Percentiles rank a stretch among this genome's conserved stretches.
Conservation (phyloP, 2,113 vertebrate species). For the Cervus canadensis region DNA sequence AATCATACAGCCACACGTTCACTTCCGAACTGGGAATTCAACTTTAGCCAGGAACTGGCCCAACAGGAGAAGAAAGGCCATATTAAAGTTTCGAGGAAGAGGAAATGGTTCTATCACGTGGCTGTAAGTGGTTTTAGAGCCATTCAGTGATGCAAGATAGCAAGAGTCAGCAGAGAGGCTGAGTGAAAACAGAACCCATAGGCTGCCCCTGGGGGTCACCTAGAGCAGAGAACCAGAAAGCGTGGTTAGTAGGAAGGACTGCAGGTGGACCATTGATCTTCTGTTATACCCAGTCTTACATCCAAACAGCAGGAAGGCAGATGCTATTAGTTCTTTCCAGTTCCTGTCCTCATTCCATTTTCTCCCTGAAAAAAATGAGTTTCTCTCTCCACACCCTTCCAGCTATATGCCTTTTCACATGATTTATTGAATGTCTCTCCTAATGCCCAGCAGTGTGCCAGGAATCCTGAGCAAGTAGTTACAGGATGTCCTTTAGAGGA, state of each 20-base stretch:
- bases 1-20: not conserved
- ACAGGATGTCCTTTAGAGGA: not conserved
- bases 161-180: not conserved
- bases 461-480: not conserved
- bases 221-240: not conserved
- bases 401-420: not conserved
- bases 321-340: not conserved
- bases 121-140: too few relatives aligned
- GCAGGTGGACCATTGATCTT: not conserved
- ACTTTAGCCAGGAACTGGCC: not conserved
- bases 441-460: not conserved
- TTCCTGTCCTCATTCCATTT: not conserved
- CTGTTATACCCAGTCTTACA: not conserved
- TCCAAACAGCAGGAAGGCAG: not conserved
- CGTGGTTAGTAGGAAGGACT: not conserved
- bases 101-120: not conserved
- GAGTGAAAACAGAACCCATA: not conserved
- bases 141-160: not conserved
- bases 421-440: not conserved
- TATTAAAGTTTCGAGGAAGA: not conserved
- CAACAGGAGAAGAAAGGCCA: slow-evolving; percentile 18
- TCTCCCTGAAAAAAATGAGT: not conserved
- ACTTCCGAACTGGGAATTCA: slow-evolving; percentile 53
- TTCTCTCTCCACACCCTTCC: not conserved
- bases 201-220: not conserved